Conservation (phyloP, 2,888 invertebrate genomes). For the Salpingus planirostris region DNA sequence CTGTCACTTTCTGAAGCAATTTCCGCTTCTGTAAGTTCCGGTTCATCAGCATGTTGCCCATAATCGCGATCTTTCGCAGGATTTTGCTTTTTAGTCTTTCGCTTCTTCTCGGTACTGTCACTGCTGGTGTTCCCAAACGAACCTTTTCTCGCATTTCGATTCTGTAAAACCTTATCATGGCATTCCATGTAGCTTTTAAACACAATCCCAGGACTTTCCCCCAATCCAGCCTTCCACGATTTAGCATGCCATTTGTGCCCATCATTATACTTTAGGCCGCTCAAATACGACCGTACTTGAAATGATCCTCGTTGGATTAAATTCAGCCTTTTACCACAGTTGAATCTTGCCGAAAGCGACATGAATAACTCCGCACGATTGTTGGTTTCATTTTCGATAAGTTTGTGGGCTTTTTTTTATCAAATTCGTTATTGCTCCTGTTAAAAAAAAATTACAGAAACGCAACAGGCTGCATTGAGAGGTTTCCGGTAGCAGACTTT, state of each 20-base stretch:
- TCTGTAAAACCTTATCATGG: not conserved
- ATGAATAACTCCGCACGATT: conserved; percentile 1
- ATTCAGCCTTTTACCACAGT: conserved; percentile 5
- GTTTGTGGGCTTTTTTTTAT: not conserved
- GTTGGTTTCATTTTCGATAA: not conserved
- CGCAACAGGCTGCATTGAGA: too few species aligned
- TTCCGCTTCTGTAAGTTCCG: not conserved
- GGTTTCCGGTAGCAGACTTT: too few species aligned
- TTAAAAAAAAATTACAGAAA: not conserved
- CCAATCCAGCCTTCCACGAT: not conserved
- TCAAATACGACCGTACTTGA: conserved; percentile 1
- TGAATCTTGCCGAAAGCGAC: not conserved
- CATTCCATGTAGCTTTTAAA: not conserved
- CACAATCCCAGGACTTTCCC: not conserved
- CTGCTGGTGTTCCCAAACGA: too few species aligned
- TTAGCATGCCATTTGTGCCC: not conserved
- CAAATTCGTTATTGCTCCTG: not conserved
- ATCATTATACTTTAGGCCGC: not conserved
- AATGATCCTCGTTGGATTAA: conserved; percentile 4
- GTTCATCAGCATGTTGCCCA: not conserved
- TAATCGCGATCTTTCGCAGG: not conserved
- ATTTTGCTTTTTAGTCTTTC: not conserved
- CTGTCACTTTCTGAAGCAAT: not conserved
- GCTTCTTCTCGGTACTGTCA: not conserved
- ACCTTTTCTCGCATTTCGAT: not conserved